These are phyloP conservation scores for Agrotis segetum DNA, from an alignment of 2,888 invertebrate species.

Conservation along the genomic window DNA sequence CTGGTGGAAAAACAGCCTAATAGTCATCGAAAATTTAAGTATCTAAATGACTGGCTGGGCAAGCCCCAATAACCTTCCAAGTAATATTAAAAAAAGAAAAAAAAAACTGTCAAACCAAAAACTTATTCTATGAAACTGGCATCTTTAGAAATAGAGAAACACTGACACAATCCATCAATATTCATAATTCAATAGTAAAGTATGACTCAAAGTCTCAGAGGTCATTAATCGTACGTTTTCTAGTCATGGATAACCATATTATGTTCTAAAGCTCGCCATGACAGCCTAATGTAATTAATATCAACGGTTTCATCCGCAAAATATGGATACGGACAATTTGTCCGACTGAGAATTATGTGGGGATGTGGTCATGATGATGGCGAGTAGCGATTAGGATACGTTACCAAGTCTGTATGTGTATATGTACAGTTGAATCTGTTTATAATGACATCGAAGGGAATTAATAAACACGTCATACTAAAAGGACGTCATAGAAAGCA, in stretches of 20 bases:
- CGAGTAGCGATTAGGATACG: constrained; percentile 23
- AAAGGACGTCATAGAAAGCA: too few relatives aligned
- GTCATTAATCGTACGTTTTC: constrained; percentile 43
- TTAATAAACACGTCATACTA: too few relatives aligned
- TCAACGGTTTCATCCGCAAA: constrained; percentile 65
- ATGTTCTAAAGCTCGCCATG: constrained; percentile 55
- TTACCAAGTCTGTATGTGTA: too few relatives aligned
- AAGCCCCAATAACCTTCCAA: too few relatives aligned
- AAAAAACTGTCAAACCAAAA: not conserved
- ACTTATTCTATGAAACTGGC: not conserved
- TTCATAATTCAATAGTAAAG: constrained; percentile 29
- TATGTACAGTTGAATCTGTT: too few relatives aligned
- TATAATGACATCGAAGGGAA: too few relatives aligned
- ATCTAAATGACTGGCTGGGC: not conserved
- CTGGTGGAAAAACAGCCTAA: too few relatives aligned
- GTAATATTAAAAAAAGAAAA: too few relatives aligned
- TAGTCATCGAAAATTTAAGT: too few relatives aligned
- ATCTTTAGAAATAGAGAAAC: not conserved
- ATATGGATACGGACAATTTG: constrained; percentile 70
- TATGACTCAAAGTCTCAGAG: constrained; percentile 42
- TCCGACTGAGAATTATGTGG: constrained; percentile 42
- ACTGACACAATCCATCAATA: constrained; percentile 6
- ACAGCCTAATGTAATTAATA: constrained; percentile 65
- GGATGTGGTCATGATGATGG: constrained; percentile 31
- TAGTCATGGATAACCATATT: constrained; percentile 54